These are phyloP conservation scores for Propithecus deckenii DNA, from an alignment of 2,797 vertebrate species.

Conservation along the genomic window DNA sequence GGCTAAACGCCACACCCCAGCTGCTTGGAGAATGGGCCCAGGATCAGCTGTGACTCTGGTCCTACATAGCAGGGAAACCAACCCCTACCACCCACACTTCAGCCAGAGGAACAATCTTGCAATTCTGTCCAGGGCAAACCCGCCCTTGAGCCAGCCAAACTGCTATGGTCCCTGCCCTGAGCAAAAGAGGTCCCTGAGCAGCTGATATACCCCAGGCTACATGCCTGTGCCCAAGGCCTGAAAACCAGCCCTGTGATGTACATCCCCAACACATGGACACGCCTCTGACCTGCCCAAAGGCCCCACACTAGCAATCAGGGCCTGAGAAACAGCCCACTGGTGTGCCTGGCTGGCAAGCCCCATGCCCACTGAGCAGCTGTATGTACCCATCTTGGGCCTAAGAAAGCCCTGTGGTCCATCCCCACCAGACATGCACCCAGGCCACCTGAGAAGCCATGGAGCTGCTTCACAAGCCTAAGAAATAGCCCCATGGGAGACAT, in stretches of 20 bases:
- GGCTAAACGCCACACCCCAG: not conserved
- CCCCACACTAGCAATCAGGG: not conserved
- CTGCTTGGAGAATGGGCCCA: not conserved
- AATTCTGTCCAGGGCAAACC: not conserved
- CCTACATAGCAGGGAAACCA: not conserved
- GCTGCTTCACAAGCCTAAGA: not conserved
- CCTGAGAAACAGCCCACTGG: not conserved
- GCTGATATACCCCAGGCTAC: not conserved
- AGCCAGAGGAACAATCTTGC: not conserved
- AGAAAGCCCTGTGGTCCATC: not conserved
- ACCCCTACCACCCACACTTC: not conserved
- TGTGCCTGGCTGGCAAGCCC: not conserved
- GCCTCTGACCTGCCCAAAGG: not conserved
- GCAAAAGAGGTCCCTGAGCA: not conserved
- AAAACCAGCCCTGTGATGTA: not conserved
- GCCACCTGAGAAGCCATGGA: not conserved
- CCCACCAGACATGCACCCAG: not conserved
- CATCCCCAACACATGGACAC: not conserved
- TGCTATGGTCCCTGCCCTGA: not conserved
- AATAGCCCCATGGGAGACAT: not conserved
- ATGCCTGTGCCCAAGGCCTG: not conserved
- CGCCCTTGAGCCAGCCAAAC: not conserved
- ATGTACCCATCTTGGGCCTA: not conserved
- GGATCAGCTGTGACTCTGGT: not conserved
- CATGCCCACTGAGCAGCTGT: not conserved